Evolutionary conservation across 2,888 invertebrate species (phyloP), one percentile per base, ranked within the genome.

Genomic region (Volucella inflata): DNA sequence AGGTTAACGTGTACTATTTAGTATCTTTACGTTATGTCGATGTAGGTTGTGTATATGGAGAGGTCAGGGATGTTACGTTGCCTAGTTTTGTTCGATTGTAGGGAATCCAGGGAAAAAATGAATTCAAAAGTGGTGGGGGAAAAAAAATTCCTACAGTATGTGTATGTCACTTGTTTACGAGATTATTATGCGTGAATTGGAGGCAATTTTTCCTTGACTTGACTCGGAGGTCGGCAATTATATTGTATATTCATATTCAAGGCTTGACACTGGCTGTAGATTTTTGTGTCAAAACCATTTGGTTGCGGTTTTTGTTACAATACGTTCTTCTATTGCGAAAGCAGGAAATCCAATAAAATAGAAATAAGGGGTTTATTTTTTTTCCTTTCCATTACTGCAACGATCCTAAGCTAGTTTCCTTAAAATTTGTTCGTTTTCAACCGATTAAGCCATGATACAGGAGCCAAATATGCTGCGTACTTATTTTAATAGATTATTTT

Each of bases 31-130:
- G 14, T 4, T 8, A 11, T 36, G 11, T 17, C 51, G 38, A 67
- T 59, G 67, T 77, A 68, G 67, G 68, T 68, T 77, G 59, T 68
- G 59, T 51, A 14, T 30, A 6, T 44, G 59, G 60, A 53, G 68
- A 76, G 77, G 68, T 77, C 68, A 77, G 77, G 68, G 74, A 68
- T 68, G 62, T 46, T 51, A 38, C 17, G 36, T 50, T 59, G 55
- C 57, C 67, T 59, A 40, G 53, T 70, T 70, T 17, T 42, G n/a
- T 12, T 46, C 17, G 30, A n/a, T 14, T 17, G 36, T 12, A 38
- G 36, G 16, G 12, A 59, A 46, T 16, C 30, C 30, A 36, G 36
- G 17, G 16, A 10, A 44, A 21, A 17, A 11, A 38, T 17, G n/a
- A 14, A 65, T 55, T 42, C 40, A 68, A 68, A 59, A 60, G 42